Conservation (phyloP, 1,140 invertebrate species). For the Drosophila sulfurigaster region DNA sequence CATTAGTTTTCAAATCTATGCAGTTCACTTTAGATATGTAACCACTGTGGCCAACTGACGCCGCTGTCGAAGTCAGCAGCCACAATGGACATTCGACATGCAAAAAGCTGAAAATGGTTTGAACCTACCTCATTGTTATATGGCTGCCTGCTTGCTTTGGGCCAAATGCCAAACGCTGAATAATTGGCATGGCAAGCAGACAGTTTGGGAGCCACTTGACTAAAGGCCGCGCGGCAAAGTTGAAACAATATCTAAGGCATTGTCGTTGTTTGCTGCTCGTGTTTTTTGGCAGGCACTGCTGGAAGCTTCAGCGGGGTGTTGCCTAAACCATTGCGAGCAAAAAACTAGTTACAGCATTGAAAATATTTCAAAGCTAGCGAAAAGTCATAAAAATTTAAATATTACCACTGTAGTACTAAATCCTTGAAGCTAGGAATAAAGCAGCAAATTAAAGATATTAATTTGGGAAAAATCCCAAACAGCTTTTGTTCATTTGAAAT, state of each 20-base stretch:
- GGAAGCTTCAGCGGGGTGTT: slow-evolving; percentile 12
- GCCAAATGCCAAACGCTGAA: slow-evolving; percentile 56
- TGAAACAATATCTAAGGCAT: slow-evolving; percentile 59
- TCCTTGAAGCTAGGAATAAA: neutral
- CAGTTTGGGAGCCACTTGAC: slow-evolving; percentile 68
- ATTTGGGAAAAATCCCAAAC: neutral
- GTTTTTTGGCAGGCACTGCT: slow-evolving; percentile 28
- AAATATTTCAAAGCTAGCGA: neutral
- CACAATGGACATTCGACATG: slow-evolving; percentile 26
- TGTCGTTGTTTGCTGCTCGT: slow-evolving; percentile 18
- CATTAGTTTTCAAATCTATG: neutral
- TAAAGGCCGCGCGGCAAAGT: slow-evolving; percentile 62
- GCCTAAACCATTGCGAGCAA: neutral
- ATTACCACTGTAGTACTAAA: neutral
- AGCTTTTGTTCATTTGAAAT: slow-evolving; percentile 11
- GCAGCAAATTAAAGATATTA: neutral
- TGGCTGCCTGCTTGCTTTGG: slow-evolving; percentile 22
- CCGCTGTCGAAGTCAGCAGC: slow-evolving; percentile 5
- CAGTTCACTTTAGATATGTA: neutral
- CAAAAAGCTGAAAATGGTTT: slow-evolving; percentile 29
- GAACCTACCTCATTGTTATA: slow-evolving; percentile 34
- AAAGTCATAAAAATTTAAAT: neutral
- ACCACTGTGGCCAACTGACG: slow-evolving; percentile 34
- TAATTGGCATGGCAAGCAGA: slow-evolving; percentile 27
- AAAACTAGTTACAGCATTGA: neutral